Conservation (phyloP, 2,797 vertebrate genomes). For the Ceryle rudis region DNA sequence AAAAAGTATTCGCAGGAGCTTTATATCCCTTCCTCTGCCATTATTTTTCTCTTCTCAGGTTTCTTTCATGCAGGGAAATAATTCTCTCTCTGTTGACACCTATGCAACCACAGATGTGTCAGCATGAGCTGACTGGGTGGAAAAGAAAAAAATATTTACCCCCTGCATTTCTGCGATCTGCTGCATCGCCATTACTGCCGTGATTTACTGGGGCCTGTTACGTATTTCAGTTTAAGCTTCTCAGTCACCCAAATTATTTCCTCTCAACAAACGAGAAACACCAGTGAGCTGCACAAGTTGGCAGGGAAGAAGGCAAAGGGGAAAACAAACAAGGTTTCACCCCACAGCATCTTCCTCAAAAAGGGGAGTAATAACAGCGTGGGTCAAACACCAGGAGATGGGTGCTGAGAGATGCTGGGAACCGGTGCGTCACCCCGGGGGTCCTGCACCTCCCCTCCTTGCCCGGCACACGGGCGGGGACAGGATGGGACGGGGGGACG, state of each 20-base stretch:
- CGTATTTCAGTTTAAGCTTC: background rate
- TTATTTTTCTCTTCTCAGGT: background rate
- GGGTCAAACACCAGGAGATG: background rate
- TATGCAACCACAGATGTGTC: background rate
- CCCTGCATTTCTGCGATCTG: background rate
- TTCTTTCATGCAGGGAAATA: slow-evolving; percentile 19
- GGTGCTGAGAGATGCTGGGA: background rate
- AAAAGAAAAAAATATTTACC: slow-evolving; percentile 45
- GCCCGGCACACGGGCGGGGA: too few species aligned
- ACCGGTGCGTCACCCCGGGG: background rate
- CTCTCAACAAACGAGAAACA: background rate
- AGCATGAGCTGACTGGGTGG: slow-evolving; percentile 13
- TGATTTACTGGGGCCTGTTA: background rate
- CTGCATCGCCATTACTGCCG: background rate
- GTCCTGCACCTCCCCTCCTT: accelerated
- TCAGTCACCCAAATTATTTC: background rate
- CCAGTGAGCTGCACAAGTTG: background rate
- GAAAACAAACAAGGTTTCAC: background rate
- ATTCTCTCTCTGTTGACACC: slow-evolving; percentile 23
- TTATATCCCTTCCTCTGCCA: background rate
- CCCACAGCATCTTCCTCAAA: background rate
- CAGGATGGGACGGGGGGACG: too few species aligned
- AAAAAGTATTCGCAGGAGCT: background rate
- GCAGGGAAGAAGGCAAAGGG: background rate
- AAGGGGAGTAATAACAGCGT: accelerated